Evolutionary conservation across 2,113 vertebrate genomes (phyloP).

Genomic region (Halcyon malimbica): DNA sequence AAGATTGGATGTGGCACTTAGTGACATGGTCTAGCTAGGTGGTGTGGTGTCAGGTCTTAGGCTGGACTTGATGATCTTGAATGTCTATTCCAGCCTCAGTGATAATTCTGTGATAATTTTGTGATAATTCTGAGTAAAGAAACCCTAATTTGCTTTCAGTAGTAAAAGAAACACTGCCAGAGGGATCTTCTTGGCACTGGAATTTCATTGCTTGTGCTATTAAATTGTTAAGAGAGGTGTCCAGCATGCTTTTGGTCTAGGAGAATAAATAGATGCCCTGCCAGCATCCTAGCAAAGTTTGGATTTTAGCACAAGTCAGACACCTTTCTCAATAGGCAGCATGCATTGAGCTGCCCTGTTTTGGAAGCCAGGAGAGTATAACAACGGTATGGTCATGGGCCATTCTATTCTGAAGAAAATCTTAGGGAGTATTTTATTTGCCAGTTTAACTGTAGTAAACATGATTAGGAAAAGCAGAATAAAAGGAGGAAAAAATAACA

Average conservation of each 20-base stretch:
- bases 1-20: no score
- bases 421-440: neutral
- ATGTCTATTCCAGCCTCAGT: no score
- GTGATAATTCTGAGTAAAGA: neutral
- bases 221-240: neutral
- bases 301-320: neutral
- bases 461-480: neutral
- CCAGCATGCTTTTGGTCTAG: neutral
- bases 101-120: no score
- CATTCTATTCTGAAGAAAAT: neutral
- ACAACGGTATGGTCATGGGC: neutral
- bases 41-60: no score
- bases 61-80: no score
- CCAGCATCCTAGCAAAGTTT: neutral
- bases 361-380: neutral
- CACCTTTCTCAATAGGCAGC: neutral
- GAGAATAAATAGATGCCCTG: neutral
- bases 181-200: neutral
- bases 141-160: neutral
- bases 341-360: neutral
- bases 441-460: neutral
- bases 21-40: no score
- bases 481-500: rapidly evolving
- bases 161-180: neutral
- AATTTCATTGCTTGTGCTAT: neutral